A percentile compares a stretch with the other conserved stretches of the same genome.
phyloP scores from a whole-genome alignment of 1,140 invertebrate genomes.

The Platyura marginata region DNA sequence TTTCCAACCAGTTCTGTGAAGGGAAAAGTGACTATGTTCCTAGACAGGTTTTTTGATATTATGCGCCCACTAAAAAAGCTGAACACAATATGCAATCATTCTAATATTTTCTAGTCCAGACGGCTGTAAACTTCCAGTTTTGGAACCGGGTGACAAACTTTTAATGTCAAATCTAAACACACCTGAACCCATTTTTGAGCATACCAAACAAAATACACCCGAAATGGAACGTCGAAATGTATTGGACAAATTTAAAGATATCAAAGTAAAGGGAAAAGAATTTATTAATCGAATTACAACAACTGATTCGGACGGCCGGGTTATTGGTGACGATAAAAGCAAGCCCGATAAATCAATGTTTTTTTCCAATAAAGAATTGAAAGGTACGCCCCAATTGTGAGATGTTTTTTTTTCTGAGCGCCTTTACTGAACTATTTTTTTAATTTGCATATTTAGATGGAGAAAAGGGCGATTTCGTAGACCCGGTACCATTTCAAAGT shows the following conservation, averaged over 20 bases:
- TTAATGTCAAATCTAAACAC: constrained; percentile 25
- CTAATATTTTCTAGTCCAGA: not conserved
- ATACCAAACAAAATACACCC: constrained; percentile 43
- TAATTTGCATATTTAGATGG: constrained; percentile 29
- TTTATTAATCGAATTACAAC: constrained; percentile 46
- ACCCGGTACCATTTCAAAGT: constrained; percentile 7
- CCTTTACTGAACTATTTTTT: too few relatives aligned
- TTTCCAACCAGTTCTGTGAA: not conserved
- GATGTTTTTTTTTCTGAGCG: too few relatives aligned
- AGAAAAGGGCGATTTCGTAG: constrained; percentile 7
- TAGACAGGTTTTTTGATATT: not conserved
- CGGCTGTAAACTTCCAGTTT: constrained; percentile 18
- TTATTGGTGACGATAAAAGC: not conserved
- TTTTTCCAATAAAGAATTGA: not conserved
- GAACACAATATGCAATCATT: too few relatives aligned
- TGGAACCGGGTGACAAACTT: constrained; percentile 32
- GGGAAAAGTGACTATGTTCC: not conserved
- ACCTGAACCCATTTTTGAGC: constrained; percentile 21
- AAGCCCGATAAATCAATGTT: not conserved
- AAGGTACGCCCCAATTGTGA: not conserved
- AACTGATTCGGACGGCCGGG: constrained; percentile 13
- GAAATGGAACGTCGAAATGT: constrained; percentile 45
- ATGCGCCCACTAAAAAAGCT: constrained; percentile 1
- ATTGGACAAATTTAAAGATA: constrained; percentile 41
- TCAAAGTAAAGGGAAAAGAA: constrained; percentile 33